Evolutionary conservation across 2,888 invertebrate species (phyloP).

Genomic region (Marronus borbonicus): DNA sequence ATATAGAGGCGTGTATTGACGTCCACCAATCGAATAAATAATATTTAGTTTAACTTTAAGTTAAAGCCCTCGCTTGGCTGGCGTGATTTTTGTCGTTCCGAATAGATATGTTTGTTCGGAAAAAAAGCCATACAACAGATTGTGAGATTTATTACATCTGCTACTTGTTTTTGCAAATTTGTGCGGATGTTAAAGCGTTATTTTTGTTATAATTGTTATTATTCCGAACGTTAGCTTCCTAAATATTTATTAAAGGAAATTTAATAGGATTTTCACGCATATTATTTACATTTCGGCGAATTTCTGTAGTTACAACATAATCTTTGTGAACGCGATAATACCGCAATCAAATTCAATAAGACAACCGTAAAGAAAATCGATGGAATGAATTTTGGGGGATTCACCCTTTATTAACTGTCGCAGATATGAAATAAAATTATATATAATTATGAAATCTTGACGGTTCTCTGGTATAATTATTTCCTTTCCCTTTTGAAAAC

Average conservation of each 20-base stretch:
- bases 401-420: not conserved
- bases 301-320: not conserved
- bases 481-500: conserved; percentile 27
- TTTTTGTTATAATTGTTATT: not conserved
- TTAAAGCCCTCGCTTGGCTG: no score
- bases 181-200: not conserved
- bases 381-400: not conserved
- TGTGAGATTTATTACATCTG: no score
- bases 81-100: no score
- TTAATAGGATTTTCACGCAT: not conserved
- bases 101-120: no score
- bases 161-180: no score
- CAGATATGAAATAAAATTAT: conserved; percentile 8
- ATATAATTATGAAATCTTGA: not conserved
- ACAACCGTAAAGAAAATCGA: not conserved
- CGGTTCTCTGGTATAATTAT: conserved; percentile 15
- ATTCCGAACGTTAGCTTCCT: no score
- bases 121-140: no score
- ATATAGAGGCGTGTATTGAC: not conserved
- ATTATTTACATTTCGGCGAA: not conserved
- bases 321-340: not conserved
- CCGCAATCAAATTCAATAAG: not conserved
- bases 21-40: not conserved
- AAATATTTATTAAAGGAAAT: no score
- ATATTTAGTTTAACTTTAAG: not conserved